Conservation (phyloP, 2,113 vertebrate genomes). For the Oryctolagus cuniculus region mOryCun1.1 NC_091434.1:59585001-59585500, state of each 20-base stretch:
- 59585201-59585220: conserved; percentile 9
- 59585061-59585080: not conserved
- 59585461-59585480: not conserved
- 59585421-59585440: too few relatives aligned
- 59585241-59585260: not conserved
- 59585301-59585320: not conserved
- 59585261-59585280: not conserved
- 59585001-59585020: conserved; percentile 3
- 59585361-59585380: too few relatives aligned
- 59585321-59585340: not conserved
- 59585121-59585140: conserved; percentile 30
- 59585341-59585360: not conserved
- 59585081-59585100: not conserved
- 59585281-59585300: not conserved
- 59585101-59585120: conserved; percentile 4
- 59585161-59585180: not conserved
- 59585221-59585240: not conserved
- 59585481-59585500: not conserved
- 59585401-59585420: not conserved
- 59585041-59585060: not conserved
- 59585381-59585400: not conserved
- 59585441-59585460: not conserved
- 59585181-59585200: not conserved
- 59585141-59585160: conserved; percentile 1
- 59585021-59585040: not conserved